A percentile compares a stretch with the other conserved stretches of the same genome.
These are phyloP conservation scores for Nematolebias whitei DNA, from an alignment of 2,113 vertebrate species.

Conservation along the genomic window DNA sequence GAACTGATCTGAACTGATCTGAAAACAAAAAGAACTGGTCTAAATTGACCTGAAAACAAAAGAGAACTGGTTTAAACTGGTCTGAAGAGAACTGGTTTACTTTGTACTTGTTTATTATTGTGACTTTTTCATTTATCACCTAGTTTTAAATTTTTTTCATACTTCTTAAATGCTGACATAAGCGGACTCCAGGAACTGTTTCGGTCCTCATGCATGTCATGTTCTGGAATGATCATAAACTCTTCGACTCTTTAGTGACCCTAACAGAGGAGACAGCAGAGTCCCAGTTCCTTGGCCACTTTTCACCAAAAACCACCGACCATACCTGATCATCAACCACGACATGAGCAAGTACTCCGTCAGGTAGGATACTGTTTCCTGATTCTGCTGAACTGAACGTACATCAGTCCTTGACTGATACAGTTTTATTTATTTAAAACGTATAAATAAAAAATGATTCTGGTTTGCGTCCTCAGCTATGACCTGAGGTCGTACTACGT, in stretches of 20 bases:
- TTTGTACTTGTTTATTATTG: too few relatives aligned
- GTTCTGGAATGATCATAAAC: too few relatives aligned
- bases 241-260: slow-evolving; percentile 80
- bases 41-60: background rate
- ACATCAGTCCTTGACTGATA: too few relatives aligned
- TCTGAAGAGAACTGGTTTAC: background rate
- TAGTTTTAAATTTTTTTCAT: too few relatives aligned
- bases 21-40: background rate
- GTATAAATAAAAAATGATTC: too few relatives aligned
- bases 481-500: slow-evolving; percentile 53
- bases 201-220: too few relatives aligned
- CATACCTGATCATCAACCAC: slow-evolving; percentile 83
- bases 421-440: too few relatives aligned
- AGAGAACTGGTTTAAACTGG: background rate
- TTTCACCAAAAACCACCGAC: slow-evolving; percentile 39
- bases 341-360: slow-evolving; percentile 70
- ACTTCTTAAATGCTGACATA: too few relatives aligned
- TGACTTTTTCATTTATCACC: too few relatives aligned
- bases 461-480: slow-evolving; percentile 29
- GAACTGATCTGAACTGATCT: background rate
- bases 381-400: background rate
- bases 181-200: too few relatives aligned
- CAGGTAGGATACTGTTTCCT: slow-evolving; percentile 41
- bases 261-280: slow-evolving; percentile 68
- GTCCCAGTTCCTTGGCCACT: slow-evolving; percentile 81